phyloP scores from a whole-genome alignment of 2,888 invertebrate genomes.

The Drosophila yooni region DNA sequence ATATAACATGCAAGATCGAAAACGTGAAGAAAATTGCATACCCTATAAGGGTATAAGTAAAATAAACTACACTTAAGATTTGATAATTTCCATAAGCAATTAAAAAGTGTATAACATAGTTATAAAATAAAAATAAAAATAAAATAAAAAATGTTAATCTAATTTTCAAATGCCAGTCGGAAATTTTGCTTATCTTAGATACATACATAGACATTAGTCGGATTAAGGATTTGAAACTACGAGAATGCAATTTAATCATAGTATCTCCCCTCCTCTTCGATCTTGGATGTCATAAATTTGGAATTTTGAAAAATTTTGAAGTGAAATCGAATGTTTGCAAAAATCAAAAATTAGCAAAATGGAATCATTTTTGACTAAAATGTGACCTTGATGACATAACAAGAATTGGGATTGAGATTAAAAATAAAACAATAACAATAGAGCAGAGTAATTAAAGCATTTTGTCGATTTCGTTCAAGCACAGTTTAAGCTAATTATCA shows the following conservation, averaged over 20 bases:
- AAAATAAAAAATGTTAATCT: too few species aligned
- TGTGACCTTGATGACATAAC: background rate
- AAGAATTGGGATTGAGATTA: constrained; percentile 1
- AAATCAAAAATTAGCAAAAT: background rate
- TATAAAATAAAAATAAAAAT: too few species aligned
- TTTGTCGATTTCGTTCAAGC: background rate
- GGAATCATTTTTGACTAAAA: background rate
- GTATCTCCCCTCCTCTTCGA: background rate
- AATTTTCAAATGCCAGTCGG: background rate
- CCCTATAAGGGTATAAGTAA: too few species aligned
- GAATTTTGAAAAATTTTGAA: background rate
- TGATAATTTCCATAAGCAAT: background rate
- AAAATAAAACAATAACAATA: background rate
- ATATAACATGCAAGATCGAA: too few species aligned
- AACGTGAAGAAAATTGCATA: too few species aligned
- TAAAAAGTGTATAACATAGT: too few species aligned
- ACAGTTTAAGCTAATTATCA: background rate
- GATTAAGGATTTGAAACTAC: background rate
- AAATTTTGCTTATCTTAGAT: background rate
- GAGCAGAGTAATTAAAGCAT: background rate
- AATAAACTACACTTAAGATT: background rate
- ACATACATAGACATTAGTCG: background rate
- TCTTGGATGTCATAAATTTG: background rate
- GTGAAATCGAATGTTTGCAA: background rate
- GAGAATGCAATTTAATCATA: background rate